Evolutionary conservation across 2,888 invertebrate species (phyloP), one percentile per base, ranked within the genome.

Genomic region (Agapostemon virescens): DNA sequence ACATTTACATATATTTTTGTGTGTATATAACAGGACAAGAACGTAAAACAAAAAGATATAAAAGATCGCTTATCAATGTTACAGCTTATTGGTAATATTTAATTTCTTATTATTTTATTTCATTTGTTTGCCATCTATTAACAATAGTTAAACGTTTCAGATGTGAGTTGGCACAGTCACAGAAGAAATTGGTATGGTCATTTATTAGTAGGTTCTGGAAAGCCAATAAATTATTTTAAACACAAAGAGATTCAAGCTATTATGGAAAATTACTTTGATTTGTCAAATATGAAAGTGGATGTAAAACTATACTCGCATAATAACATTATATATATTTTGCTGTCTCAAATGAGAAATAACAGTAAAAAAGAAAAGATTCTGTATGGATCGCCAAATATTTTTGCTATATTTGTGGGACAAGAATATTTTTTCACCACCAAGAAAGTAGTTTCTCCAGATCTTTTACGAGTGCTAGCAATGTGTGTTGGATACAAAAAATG

Each of bases 341-440:
- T 92, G 17, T 84, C 72, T 58, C 20, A 79, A 88, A 20, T 85
- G 74, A 36, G 74, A 72, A 30, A 70, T 0, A 38, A 45, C 40
- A 11, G 9, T 0, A 40, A 13, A 40, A 67, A 5, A 36, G 69
- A 40, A n/a, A 81, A 40, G 9, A 79, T 81, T 55, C 66, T 42
- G 55, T 40, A 7, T 26, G 30, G 30, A 30, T 13, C 33, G 0
- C 80, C 90, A 11, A 61, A 74, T 9, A 88, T 77, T 75, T 89
- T 91, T 69, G 90, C 91, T n/a, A 64, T 91, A 11, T 86, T 89
- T 23, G n/a, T 83, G 20, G 88, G 82, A 9, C 86, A 90, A 45
- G 88, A 86, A 1, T 88, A 89, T 83, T 86, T 92, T 55, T 92
- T 92, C 63, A 88, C 86, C 40, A 86, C 89, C 0, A 89, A 70